These are phyloP conservation scores for Folsomia manolachei DNA, from an alignment of 2,888 invertebrate genomes.

Conservation along the genomic window DNA sequence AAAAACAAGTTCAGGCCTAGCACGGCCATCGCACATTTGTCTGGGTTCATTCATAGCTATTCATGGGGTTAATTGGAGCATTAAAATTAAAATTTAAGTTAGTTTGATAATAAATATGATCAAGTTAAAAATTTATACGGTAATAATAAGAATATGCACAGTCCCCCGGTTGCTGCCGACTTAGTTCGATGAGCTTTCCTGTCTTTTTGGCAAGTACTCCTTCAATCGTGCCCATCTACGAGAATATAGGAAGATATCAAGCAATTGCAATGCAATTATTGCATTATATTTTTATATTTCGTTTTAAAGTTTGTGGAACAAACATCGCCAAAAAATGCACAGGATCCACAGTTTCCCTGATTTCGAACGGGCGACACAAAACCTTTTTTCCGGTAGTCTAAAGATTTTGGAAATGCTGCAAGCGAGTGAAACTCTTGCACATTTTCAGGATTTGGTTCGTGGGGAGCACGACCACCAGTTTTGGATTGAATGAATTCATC, in stretches of 20 bases:
- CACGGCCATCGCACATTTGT: not conserved
- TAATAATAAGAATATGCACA: not conserved
- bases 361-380: not conserved
- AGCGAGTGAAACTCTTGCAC: not conserved
- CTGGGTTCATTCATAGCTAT: not conserved
- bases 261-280: no score
- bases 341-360: not conserved
- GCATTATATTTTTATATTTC: no score
- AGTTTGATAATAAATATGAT: not conserved
- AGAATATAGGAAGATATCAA: no score
- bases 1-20: not conserved
- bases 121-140: not conserved
- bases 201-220: not conserved
- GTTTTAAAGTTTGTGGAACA: no score
- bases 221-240: not conserved
- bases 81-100: not conserved
- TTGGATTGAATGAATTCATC: not conserved
- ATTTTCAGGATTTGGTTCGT: not conserved
- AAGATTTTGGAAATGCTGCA: not conserved
- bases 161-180: not conserved
- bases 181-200: not conserved
- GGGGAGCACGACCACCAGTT: not conserved
- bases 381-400: not conserved
- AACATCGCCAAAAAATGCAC: conserved; percentile 2
- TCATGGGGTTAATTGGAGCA: not conserved